Base-by-base conservation (phyloP, 2,113 vertebrate genomes). In the Mionectes macconnelli region DNA sequence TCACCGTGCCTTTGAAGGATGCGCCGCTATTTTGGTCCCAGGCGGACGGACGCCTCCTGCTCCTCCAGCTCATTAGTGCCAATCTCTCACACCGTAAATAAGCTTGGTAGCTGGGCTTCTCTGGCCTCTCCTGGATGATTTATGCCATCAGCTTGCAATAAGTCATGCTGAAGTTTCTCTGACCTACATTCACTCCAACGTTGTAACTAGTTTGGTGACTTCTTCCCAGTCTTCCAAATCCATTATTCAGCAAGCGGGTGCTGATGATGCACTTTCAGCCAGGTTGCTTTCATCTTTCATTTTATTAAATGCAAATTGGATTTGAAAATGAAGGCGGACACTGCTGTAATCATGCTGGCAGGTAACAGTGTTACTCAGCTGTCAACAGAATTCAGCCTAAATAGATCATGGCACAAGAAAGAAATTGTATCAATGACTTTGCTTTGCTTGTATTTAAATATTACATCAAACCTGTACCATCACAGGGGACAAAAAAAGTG, bases 301-400 rank as follows among this genome's bases (percentile, higher is more conserved):
- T 95, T 95, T 89, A 93, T 94, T 92, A 97, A 92, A 96, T 88
- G 95, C 82, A 95, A 95, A 97, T 84, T 95, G 90, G 90, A 81
- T 93, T 86, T 90, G 82, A 94, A 95, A 97, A 97, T 94, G 72
- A 95, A 97, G 93, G 94, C 20, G 20, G 95, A 93, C 96, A 77
- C 35, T 92, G 79, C 56, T 90, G 80, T 93, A 96, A 94, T 94
- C 88, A 75, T 40, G 70, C 85, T 92, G 83, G 85, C 90, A 96
- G 73, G 79, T 95, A 92, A 94, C 64, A 83, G 60, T 72, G 67
- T 89, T 96, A 84, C 70, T 84, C 92, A 94, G 83, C 94, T 96
- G 90, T 97, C 94, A 94, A 92, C 93, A 92, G 93, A 92, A 96
- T 95, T 93, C 94, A 92, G 39, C n/a, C 60, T 84, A 95, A 96